These are phyloP conservation scores for Trichonephila clavata DNA, from an alignment of 1,140 invertebrate species.

Conservation along the genomic window DNA sequence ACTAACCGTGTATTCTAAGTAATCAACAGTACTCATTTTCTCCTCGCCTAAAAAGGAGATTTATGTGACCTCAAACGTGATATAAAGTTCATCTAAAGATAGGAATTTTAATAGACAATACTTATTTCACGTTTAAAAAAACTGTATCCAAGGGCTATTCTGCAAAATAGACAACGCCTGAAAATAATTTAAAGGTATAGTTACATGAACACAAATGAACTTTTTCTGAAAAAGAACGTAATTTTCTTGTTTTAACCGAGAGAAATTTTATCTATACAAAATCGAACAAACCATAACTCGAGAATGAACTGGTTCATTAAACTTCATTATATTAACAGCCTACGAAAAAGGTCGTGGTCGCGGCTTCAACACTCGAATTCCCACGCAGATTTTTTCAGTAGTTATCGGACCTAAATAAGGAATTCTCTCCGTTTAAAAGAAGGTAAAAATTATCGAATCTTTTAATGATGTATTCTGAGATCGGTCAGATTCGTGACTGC, in stretches of 20 bases:
- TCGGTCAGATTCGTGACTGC: slow-evolving; percentile 5
- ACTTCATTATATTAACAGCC: background rate
- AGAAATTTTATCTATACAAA: background rate
- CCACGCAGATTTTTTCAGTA: background rate
- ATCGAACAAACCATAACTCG: background rate
- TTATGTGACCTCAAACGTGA: no score
- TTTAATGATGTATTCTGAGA: background rate
- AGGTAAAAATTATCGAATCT: background rate
- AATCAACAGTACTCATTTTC: no score
- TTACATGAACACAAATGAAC: background rate
- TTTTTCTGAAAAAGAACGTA: no score
- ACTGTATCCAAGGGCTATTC: no score
- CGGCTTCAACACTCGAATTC: background rate
- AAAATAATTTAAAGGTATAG: background rate
- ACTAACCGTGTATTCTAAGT: no score
- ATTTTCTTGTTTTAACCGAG: background rate
- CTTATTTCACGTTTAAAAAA: no score
- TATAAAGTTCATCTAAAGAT: no score
- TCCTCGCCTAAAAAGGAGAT: no score
- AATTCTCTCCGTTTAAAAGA: background rate
- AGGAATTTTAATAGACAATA: no score
- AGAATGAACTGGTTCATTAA: background rate
- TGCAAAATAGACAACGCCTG: background rate
- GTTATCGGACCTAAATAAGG: no score
- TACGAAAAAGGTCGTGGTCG: background rate